Evolutionary conservation across 30 jellyfish, hydroid and myxozoan species (phyloP).

Genomic region (Turritopsis rubra): DNA sequence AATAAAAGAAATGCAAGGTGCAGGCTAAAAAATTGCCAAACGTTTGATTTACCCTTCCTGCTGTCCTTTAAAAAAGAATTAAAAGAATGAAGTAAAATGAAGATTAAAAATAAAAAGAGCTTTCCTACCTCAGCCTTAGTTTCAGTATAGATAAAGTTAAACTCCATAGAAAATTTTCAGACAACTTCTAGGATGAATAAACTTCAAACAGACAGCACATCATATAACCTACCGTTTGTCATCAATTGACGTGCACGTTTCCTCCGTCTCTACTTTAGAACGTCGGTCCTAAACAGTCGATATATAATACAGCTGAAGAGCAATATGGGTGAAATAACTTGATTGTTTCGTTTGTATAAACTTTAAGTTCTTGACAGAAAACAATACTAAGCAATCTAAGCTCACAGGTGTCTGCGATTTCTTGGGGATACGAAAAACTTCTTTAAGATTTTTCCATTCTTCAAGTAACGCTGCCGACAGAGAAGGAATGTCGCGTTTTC

Average conservation of each 20-base stretch:
- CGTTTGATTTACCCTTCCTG: too few relatives aligned
- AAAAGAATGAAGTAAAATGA: too few relatives aligned
- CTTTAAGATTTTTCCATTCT: slow-evolving; percentile 72
- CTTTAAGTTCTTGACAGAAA: too few relatives aligned
- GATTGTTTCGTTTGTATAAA: too few relatives aligned
- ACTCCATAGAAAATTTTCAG: too few relatives aligned
- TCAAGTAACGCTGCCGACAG: slow-evolving; percentile 60
- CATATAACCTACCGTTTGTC: neutral
- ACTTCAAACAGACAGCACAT: too few relatives aligned
- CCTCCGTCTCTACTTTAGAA: slow-evolving; percentile 24
- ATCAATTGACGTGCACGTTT: neutral
- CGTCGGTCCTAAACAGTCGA: slow-evolving; percentile 29
- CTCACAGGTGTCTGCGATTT: slow-evolving; percentile 84
- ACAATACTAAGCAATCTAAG: neutral
- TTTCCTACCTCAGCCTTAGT: too few relatives aligned
- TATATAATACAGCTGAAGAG: neutral
- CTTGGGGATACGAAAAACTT: slow-evolving; percentile 85
- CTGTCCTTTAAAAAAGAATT: too few relatives aligned
- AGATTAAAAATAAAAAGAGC: too few relatives aligned
- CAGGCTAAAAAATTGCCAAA: too few relatives aligned
- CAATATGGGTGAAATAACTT: neutral
- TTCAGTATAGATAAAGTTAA: too few relatives aligned
- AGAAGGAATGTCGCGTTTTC: slow-evolving; percentile 47
- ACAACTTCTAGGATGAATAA: too few relatives aligned
- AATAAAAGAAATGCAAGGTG: neutral